Evolutionary conservation across 2,797 vertebrate genomes (phyloP).

Genomic region (Falco peregrinus): DNA sequence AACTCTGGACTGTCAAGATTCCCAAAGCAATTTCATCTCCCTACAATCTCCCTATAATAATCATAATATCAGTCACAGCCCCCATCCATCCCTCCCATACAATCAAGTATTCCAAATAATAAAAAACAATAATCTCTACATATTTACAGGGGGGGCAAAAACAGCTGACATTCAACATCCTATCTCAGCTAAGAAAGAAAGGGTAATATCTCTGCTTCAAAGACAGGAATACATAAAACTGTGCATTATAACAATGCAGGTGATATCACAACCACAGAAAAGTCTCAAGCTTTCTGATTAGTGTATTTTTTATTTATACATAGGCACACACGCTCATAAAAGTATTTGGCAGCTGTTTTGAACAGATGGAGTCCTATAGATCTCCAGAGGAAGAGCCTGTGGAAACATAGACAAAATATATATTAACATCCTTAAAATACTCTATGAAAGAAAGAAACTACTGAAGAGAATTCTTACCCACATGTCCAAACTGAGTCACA

Average conservation of each 20-base stretch:
- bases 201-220: not conserved
- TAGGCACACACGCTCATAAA: not conserved
- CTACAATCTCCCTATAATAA: not conserved
- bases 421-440: slow-evolving; percentile 18
- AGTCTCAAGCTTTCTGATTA: not conserved
- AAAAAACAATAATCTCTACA: not conserved
- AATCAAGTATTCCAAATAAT: not conserved
- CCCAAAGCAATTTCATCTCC: not conserved
- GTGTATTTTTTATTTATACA: not conserved
- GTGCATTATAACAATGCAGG: not conserved
- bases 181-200: not conserved
- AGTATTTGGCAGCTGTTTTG: slow-evolving; percentile 37
- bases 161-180: not conserved
- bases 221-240: not conserved
- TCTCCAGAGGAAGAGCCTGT: slow-evolving; percentile 22
- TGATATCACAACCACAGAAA: not conserved
- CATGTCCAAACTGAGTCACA: not conserved
- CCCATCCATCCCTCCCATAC: not conserved
- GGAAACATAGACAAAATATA: slow-evolving; percentile 3
- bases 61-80: not conserved
- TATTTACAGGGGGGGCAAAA: not conserved
- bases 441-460: slow-evolving; percentile 9
- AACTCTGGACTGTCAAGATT: not conserved
- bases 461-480: not conserved
- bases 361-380: slow-evolving; percentile 42